phyloP scores from a whole-genome alignment of 2,888 invertebrate genomes.

The Callyntrura guangdongensis region DNA sequence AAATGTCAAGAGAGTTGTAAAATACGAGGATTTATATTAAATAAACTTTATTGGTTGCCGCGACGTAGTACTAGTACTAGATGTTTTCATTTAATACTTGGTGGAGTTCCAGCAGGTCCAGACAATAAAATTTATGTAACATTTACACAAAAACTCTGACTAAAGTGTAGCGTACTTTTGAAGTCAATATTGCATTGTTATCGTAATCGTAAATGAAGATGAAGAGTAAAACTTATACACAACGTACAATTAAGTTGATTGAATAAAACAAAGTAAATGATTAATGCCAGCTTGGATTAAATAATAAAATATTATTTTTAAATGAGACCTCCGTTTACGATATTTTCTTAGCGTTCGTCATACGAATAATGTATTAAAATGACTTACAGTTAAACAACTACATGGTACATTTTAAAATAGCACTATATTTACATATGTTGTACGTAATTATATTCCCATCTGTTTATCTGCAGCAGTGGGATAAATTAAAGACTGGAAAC shows the following conservation, averaged over 20 bases:
- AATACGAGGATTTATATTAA: not conserved
- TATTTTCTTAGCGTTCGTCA: not conserved
- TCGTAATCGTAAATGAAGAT: not conserved
- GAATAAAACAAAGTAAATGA: not conserved
- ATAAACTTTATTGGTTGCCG: constrained; percentile 8
- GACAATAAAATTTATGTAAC: constrained; percentile 6
- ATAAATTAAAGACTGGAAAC: constrained; percentile 16
- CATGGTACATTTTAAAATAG: not conserved
- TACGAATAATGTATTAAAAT: not conserved
- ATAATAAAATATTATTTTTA: not conserved
- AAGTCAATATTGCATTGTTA: not conserved
- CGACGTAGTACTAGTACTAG: too few species aligned
- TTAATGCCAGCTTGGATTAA: not conserved
- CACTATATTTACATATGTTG: not conserved
- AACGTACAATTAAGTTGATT: not conserved
- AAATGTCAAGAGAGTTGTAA: not conserved
- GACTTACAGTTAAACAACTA: not conserved
- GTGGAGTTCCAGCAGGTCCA: constrained; percentile 28
- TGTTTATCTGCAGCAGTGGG: not conserved
- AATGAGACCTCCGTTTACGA: constrained; percentile 23
- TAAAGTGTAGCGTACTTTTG: not conserved
- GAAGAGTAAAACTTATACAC: constrained; percentile 11
- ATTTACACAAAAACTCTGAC: not conserved
- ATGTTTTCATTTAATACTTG: constrained; percentile 38
- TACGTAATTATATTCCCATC: not conserved